Base-by-base conservation (phyloP, 1,140 invertebrate genomes). In the Dendroctonus valens region DNA sequence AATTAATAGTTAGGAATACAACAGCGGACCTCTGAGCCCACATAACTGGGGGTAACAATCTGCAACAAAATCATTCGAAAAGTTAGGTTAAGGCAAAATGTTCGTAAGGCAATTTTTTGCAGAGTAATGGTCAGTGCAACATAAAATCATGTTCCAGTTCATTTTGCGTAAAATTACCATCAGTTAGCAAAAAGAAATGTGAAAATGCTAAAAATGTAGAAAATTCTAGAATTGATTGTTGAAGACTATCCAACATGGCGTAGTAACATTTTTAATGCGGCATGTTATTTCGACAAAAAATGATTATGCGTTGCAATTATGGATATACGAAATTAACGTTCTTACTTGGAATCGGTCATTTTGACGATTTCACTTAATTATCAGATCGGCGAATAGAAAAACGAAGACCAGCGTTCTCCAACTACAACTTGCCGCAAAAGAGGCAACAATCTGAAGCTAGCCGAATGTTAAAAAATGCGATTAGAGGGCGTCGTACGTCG, bases 1-100 rank as follows among this genome's bases (percentile, higher is more conserved):
- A 80, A 78, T 91, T 91, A 74, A 97, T 88, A 51, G 93, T 97
- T 55, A 97, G 79, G 79, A 87, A 96, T 46, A 98, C 79, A 70
- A 88, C 79, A 71, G 87, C 84, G 74, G 83, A 87, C 75, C 91
- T 86, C 80, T 98, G 94, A 14, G 95, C 96, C 96, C 95, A 98
- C 75, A 90, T 87, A 46, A 96, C 89, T 51, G 91, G 87, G 42
- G 94, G 93, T 68, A 91, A 67, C 73, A 72, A 67, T 54, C 74
- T 76, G 65, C 51, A 74, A 77, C 26, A 51, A 65, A 44, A 44
- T 14, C 8, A 51, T 42, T 53, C 9, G 68, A 71, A 72, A 69
- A 68, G 70, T 72, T 65, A 73, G 72, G 72, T 73, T 73, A 72
- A 49, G 6, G n/a, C 39, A 49, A 46, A 63, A 38, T 48, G 44